phyloP scores from a whole-genome alignment of 2,888 invertebrate genomes.

The Oxyscelio sp. region DNA sequence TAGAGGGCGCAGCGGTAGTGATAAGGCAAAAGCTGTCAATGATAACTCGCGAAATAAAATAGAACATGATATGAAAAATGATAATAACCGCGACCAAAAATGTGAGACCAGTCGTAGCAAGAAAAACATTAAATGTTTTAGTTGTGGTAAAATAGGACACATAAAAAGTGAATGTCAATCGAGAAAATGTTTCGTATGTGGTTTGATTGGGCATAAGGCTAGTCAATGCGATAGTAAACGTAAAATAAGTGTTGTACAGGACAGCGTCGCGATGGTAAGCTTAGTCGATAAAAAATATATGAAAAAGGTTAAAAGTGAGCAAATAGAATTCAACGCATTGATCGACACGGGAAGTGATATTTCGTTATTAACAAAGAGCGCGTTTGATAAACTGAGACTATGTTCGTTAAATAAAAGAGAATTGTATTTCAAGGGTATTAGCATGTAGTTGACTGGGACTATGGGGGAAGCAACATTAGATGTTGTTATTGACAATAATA shows the following conservation, averaged over 20 bases:
- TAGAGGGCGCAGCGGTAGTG: not conserved
- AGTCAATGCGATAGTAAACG: not conserved
- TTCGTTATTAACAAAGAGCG: not conserved
- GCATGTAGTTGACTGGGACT: not conserved
- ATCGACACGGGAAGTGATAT: not conserved
- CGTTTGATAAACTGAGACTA: not conserved
- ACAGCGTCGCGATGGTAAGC: not conserved
- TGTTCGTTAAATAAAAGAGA: not conserved
- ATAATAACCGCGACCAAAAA: not conserved
- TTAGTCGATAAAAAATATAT: not conserved
- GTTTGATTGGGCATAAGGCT: not conserved
- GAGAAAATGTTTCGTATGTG: not conserved
- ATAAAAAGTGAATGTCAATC: not conserved
- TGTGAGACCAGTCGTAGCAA: not conserved
- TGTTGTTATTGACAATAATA: not conserved
- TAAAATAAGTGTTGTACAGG: not conserved
- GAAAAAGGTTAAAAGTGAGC: not conserved
- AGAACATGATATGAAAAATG: not conserved
- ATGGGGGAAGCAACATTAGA: not conserved
- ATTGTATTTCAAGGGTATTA: conserved; percentile 2
- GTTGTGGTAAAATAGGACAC: not conserved
- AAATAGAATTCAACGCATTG: not conserved
- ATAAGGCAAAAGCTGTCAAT: not conserved
- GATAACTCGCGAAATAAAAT: not conserved
- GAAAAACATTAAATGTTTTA: not conserved